These are phyloP conservation scores for Scrobipalpa atriplicella DNA, from an alignment of 2,888 invertebrate genomes.

Conservation along the genomic window DNA sequence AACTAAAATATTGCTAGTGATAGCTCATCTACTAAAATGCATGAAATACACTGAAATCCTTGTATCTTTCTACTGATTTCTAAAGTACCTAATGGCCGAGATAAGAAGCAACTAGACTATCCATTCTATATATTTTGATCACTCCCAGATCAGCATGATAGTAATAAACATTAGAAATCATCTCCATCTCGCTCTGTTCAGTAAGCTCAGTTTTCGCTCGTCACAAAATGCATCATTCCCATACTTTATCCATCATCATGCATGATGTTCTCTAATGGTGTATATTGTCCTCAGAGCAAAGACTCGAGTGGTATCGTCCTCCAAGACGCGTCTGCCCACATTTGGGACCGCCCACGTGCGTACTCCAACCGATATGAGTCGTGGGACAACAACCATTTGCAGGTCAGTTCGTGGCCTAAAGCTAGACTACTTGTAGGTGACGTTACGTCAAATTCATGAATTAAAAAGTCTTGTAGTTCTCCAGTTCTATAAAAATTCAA, in stretches of 20 bases:
- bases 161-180: too few species aligned
- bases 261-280: not conserved
- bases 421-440: not conserved
- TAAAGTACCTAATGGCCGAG: too few species aligned
- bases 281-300: slow-evolving; percentile 84
- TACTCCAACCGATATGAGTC: slow-evolving; percentile 92
- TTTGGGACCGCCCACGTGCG: slow-evolving; percentile 91
- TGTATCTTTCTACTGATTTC: too few species aligned
- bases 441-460: not conserved
- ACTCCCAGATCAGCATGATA: too few species aligned
- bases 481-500: too few species aligned
- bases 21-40: too few species aligned
- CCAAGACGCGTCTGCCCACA: slow-evolving; percentile 87
- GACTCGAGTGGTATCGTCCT: slow-evolving; percentile 86
- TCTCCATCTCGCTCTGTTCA: too few species aligned
- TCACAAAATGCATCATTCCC: not conserved
- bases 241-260: not conserved
- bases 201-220: too few species aligned
- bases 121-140: too few species aligned
- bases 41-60: too few species aligned
- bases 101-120: too few species aligned
- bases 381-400: slow-evolving; percentile 84
- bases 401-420: slow-evolving; percentile 62
- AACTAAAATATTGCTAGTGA: too few species aligned
- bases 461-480: not conserved